These are phyloP conservation scores for Drosophila triauraria DNA, from an alignment of 1,140 invertebrate species.

Conservation along the genomic window DNA sequence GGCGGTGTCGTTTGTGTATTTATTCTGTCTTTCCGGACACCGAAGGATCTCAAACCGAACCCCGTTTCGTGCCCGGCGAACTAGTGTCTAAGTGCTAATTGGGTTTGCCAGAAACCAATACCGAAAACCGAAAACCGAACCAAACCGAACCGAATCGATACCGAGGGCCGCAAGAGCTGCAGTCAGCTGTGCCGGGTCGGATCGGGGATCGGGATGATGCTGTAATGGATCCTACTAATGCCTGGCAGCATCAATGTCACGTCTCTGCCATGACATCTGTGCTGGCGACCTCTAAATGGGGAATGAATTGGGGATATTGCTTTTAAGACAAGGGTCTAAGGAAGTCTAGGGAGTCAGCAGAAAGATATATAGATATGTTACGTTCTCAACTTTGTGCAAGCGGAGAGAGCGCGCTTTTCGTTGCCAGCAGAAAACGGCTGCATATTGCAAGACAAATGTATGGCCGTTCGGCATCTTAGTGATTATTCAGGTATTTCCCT, in stretches of 20 bases:
- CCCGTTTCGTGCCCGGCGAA: conserved; percentile 57
- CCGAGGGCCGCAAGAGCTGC: conserved; percentile 33
- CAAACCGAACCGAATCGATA: conserved; percentile 19
- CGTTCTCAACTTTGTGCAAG: no score
- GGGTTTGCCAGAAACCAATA: conserved; percentile 54
- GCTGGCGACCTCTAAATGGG: not conserved
- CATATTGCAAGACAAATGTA: no score
- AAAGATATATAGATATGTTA: no score
- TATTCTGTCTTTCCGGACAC: no score
- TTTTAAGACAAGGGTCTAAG: no score
- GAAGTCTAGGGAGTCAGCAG: no score
- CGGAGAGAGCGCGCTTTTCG: no score
- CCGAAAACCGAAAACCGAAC: not conserved
- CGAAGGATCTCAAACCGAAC: conserved; percentile 46
- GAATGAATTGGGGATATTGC: not conserved
- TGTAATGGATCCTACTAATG: conserved; percentile 39
- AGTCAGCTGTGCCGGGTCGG: conserved; percentile 45
- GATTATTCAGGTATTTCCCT: no score
- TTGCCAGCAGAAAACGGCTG: no score
- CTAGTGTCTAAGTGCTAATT: conserved; percentile 77
- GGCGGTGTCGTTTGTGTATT: conserved; percentile 41
- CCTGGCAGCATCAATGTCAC: conserved; percentile 31
- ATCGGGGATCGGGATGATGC: conserved; percentile 18
- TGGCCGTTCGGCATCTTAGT: no score
- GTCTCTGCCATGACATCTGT: conserved; percentile 20